A percentile compares a stretch with the other conserved stretches of the same genome.
Evolutionary conservation across 2,888 invertebrate species (phyloP).

Genomic region (Galerucella pusilla): DNA sequence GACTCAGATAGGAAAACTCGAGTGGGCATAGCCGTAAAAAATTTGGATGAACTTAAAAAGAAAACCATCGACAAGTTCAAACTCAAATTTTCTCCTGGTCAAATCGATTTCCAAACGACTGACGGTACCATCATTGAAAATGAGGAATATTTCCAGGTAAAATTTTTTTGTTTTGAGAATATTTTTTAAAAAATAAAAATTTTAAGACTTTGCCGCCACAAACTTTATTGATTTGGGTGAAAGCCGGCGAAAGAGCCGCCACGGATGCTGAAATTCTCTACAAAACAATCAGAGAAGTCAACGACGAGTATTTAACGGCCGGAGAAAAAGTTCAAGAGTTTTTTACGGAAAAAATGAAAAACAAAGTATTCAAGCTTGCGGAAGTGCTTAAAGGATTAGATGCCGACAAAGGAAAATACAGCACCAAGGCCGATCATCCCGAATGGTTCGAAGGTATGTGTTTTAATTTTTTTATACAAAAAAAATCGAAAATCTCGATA

Average conservation of each 20-base stretch:
- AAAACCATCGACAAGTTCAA: slow-evolving; percentile 75
- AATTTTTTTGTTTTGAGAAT: neutral
- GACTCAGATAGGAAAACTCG: slow-evolving; percentile 75
- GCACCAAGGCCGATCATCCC: slow-evolving; percentile 75
- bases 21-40: slow-evolving; percentile 78
- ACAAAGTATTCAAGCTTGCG: slow-evolving; percentile 67
- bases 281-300: slow-evolving; percentile 75
- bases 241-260: slow-evolving; percentile 61
- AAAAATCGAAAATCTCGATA: neutral
- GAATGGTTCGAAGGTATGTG: slow-evolving; percentile 82
- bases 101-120: slow-evolving; percentile 61
- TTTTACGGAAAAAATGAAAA: slow-evolving; percentile 75
- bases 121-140: slow-evolving; percentile 80
- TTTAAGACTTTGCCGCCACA: slow-evolving; percentile 76
- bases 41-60: slow-evolving; percentile 72
- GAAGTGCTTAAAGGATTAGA: slow-evolving; percentile 65
- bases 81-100: slow-evolving; percentile 55
- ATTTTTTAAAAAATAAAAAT: neutral
- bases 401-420: slow-evolving; percentile 68
- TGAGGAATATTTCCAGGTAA: slow-evolving; percentile 75
- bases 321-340: slow-evolving; percentile 80
- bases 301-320: slow-evolving; percentile 76
- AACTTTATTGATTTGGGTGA: slow-evolving; percentile 74
- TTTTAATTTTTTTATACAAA: slow-evolving; percentile 17
- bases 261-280: slow-evolving; percentile 78